phyloP scores from a whole-genome alignment of 2,113 vertebrate genomes.

The Pteropus alecto region DNA sequence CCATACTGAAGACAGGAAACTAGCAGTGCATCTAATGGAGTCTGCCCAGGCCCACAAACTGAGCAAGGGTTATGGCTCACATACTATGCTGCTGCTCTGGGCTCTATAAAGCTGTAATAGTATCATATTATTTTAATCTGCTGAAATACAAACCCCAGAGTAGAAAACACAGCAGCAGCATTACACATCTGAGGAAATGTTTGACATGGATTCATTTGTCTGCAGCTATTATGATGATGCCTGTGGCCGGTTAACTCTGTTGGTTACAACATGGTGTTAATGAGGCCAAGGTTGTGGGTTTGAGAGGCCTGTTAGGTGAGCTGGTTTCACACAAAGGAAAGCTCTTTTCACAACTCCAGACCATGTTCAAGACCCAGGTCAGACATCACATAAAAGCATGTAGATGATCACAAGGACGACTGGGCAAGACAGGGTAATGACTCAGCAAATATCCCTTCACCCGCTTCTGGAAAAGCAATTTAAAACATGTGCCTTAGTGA shows the following conservation, averaged over 20 bases:
- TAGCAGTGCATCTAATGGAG: fast-evolving
- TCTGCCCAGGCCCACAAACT: not conserved
- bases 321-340: not conserved
- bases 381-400: not conserved
- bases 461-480: not conserved
- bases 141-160: constrained; percentile 12
- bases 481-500: not conserved
- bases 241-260: constrained; percentile 50
- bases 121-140: constrained; percentile 57
- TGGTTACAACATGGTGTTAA: constrained; percentile 11
- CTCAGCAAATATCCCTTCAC: not conserved
- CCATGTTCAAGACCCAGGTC: not conserved
- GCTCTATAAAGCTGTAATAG: constrained; percentile 21
- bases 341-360: not conserved
- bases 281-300: not conserved
- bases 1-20: not conserved
- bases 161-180: not conserved
- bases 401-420: not conserved
- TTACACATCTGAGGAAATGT: not conserved
- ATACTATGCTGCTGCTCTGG: not conserved
- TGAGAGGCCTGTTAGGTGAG: not conserved
- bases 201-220: constrained; percentile 35
- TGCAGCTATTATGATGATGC: not conserved
- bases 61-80: not conserved
- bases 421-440: not conserved